These are phyloP conservation scores for Aix galericulata DNA, from an alignment of 2,113 vertebrate species.

Conservation along the genomic window DNA sequence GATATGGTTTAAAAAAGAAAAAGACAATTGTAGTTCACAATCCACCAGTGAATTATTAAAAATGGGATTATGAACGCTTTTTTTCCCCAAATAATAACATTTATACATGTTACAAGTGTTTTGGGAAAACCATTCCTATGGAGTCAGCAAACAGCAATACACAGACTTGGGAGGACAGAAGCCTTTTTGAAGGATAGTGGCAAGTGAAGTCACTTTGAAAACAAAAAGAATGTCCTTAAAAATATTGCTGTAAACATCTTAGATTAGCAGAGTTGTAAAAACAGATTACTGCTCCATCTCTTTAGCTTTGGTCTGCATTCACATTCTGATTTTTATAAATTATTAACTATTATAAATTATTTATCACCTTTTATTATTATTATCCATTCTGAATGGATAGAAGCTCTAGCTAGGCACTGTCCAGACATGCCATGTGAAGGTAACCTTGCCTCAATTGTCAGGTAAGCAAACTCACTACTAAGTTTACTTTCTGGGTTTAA, in stretches of 20 bases:
- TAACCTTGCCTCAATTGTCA: neutral
- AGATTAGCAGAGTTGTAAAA: neutral
- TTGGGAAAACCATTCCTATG: conserved; percentile 28
- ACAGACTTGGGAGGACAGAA: conserved; percentile 13
- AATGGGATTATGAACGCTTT: conserved; percentile 23
- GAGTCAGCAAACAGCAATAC: neutral
- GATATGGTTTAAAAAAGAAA: conserved; percentile 11
- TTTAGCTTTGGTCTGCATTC: neutral
- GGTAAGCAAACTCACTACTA: neutral
- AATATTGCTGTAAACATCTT: neutral
- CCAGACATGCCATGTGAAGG: neutral
- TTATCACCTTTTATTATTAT: neutral
- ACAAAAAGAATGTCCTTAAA: neutral
- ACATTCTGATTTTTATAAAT: neutral
- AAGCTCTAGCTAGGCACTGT: neutral
- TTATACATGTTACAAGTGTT: neutral
- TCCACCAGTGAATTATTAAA: neutral
- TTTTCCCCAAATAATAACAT: neutral
- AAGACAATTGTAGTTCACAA: conserved; percentile 43
- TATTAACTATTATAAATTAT: neutral
- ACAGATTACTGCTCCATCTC: neutral
- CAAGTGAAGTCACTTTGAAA: conserved; percentile 40
- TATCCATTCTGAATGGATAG: neutral
- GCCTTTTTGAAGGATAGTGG: conserved; percentile 25
- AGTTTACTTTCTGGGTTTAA: neutral